Evolutionary conservation across 1,140 invertebrate species (phyloP), one percentile per base, ranked within the genome.

Genomic region (Chionoecetes opilio): DNA sequence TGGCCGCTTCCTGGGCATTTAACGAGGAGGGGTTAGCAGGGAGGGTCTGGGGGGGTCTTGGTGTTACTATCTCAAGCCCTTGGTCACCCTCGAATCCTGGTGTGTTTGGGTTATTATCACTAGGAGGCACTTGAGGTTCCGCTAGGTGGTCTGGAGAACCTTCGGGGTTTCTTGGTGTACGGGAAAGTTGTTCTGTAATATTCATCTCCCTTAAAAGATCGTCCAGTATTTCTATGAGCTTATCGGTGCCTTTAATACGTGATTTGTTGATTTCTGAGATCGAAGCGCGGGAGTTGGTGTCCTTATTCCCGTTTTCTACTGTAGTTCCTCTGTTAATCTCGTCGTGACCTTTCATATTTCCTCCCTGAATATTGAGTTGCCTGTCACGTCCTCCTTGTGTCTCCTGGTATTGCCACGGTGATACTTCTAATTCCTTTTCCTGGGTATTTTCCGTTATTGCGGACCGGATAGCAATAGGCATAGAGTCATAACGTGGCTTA

Each of bases 181-280:
- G 82, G 14, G 37, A 75, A 46, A 86, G 53, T 31, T 41, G 32
- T 5, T 82, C 94, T 17, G 90, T 92, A n/a, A 32, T 46, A 38
- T 95, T 91, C 17, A 95, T 82, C 35, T 95, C 90, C 35, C 85
- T 92, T 11, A 95, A 21, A 26, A 95, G 86, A 31, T 95, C 94
- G n/a, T 95, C 94, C 21, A 95, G 82, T 17, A 95, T 95, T 26
- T 86, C 82, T 5, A 95, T 85, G 6, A 95, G 46, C n/a, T 92
- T 95, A 84, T 95, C 94, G 29, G 41, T 92, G 32, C 92, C 94
- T 82, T 35, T 91, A 1, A 92, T 86, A 3, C 94, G 94, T n/a
- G 75, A 91, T 35, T 35, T 75, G 41, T 95, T 85, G 6, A 35
- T 82, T 38, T 92, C 91, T 6, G 90, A 92, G 26, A 91, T 34